Evolutionary conservation across 2,113 vertebrate species (phyloP), one percentile per base, ranked within the genome.

Genomic region (Mystacornis crossleyi): DNA sequence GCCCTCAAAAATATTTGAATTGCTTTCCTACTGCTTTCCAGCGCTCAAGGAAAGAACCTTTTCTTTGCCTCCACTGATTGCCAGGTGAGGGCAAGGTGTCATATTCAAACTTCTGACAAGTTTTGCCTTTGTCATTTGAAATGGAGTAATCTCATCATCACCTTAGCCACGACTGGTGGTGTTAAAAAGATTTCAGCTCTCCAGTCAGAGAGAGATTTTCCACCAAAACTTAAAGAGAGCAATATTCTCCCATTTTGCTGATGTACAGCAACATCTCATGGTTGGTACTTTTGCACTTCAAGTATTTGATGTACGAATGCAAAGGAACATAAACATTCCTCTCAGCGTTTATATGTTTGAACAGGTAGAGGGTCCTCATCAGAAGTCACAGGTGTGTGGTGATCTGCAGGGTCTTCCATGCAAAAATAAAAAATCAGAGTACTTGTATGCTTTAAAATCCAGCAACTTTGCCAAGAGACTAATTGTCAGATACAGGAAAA

Each of bases 401-500:
- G 60, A 54, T 58, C 71, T 86, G 58, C 70, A 73, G 55, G 42
- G 40, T 42, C 19, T 84, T 86, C 53, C 26, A 3, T 8, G 36
- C 53, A 45, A 55, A 89, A 86, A 81, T 51, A 31, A 80, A 53
- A 89, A 55, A 24, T 72, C 42, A 25, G 51, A 70, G 64, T 18
- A 48, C n/a, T 72, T 38, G 34, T 21, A 55, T n/a, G 55, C 62
- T 89, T 86, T 87, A 88, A 66, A 91, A 93, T 60, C 40, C 85
- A 95, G 55, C 48, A 70, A 62, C 54, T 84, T 80, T 93, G 94
- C 93, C 95, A 97, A 95, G 71, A 83, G 50, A 65, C 93, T 91
- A 86, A 97, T 96, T 95, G 95, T 90, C 75, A 91, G 86, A 45
- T 2, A 65, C 4, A 92, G 97, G 97, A 96, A 86, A 87, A 78